Evolutionary conservation across 1,140 invertebrate genomes (phyloP), one percentile per base, ranked within the genome.

Genomic region (Drosophila pseudoobscura): DNA sequence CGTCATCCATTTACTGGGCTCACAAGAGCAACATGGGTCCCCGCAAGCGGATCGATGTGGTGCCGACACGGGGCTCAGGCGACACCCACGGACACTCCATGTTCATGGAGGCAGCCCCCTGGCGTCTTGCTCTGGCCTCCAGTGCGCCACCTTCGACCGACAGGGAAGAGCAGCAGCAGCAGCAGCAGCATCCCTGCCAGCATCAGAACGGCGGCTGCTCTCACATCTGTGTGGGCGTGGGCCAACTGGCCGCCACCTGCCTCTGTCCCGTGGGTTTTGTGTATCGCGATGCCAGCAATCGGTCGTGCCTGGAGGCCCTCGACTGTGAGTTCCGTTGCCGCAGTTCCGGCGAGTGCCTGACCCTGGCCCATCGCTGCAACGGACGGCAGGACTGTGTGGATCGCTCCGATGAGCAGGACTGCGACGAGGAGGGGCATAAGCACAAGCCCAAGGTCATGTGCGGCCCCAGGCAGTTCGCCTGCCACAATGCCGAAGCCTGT

Each of bases 181-280:
- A 96, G 87, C 92, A 93, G 0, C 96, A 90, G 3, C 94, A 96
- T 87, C 92, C 93, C 0, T 96, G 95, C 80, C 92, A 92, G 39
- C 85, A 90, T 15, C 91, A 93, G 17, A 95, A 96, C 76, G 94
- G 95, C 22, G 94, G 94, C 11, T 97, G 96, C 80, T 94, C 95
- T 13, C 95, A 97, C 85, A 88, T 96, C 9, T 97, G 96, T 64
- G 92, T 94, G 0, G 92, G 84, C 47, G 65, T 69, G 22, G 70
- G 79, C 3, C 69, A 73, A 22, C 69, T 57, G 76, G 52, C 8
- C 2, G 58, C 90, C 75, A 71, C 92, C 1, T 95, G 95, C 65
- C 90, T 94, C 0, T 96, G 95, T 79, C 94, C 95, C 0, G 70
- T 93, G 0, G 93, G 93, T 0, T 93, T 93, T 66, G 76, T 92